Conservation (phyloP, 2,888 invertebrate species). For the Erpobdella octoculata region DNA sequence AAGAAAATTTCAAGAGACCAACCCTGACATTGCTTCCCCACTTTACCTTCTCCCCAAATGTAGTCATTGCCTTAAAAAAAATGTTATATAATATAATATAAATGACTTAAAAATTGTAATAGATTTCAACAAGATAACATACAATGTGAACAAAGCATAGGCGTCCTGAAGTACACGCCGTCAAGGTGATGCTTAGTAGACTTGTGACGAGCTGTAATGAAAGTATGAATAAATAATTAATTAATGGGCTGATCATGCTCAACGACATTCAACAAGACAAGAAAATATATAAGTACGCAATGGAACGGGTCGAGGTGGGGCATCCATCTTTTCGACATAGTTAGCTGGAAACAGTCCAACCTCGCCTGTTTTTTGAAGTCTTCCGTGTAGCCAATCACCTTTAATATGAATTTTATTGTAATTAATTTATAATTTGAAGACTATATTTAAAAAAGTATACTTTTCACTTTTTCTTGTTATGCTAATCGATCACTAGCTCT, state of each 20-base stretch:
- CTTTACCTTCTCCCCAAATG: conserved; percentile 31
- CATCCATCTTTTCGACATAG: not conserved
- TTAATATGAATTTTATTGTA: not conserved
- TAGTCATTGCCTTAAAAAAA: conserved; percentile 14
- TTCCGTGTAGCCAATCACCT: not conserved
- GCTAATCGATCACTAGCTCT: too few relatives aligned
- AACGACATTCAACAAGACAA: not conserved
- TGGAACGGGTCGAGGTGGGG: not conserved
- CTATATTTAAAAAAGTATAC: too few relatives aligned
- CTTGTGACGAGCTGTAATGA: not conserved
- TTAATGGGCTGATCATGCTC: not conserved
- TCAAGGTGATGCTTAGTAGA: not conserved
- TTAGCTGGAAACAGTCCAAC: conserved; percentile 2
- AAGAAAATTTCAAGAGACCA: not conserved
- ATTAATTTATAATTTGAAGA: too few relatives aligned
- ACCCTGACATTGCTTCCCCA: conserved; percentile 27
- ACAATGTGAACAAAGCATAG: not conserved
- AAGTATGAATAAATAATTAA: not conserved
- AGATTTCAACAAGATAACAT: not conserved
- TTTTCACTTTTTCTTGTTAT: too few relatives aligned
- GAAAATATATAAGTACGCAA: not conserved
- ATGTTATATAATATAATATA: not conserved
- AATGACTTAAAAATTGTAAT: not conserved
- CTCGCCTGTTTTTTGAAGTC: not conserved
- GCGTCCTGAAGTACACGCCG: not conserved